Conservation (phyloP, 1,140 invertebrate species). For the Psilanteris sp. region DNA sequence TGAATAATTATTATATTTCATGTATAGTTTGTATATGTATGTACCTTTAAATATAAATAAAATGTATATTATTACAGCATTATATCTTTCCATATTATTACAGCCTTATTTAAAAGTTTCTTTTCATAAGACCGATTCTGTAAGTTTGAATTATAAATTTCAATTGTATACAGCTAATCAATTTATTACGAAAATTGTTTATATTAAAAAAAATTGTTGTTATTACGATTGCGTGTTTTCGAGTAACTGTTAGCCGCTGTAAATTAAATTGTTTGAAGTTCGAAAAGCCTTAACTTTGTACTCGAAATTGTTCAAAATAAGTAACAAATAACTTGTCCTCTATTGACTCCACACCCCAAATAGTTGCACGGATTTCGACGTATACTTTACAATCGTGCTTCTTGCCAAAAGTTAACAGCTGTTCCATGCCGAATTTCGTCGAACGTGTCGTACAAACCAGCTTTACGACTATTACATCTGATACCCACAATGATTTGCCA, state of each 20-base stretch:
- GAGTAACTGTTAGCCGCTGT: conserved; percentile 4
- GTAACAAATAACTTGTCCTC: conserved; percentile 47
- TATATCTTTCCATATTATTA: too few species aligned
- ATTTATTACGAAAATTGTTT: neutral
- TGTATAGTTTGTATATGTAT: too few species aligned
- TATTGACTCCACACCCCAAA: conserved; percentile 40
- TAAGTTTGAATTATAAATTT: too few species aligned
- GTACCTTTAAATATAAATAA: too few species aligned
- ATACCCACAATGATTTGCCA: conserved; percentile 38
- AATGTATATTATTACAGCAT: too few species aligned
- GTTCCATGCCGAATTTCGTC: conserved; percentile 55
- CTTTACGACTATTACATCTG: conserved; percentile 43
- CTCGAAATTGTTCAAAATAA: conserved; percentile 44
- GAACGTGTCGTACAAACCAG: conserved; percentile 43
- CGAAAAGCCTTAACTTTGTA: conserved; percentile 18
- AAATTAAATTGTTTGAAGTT: conserved; percentile 31
- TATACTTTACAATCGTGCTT: conserved; percentile 46
- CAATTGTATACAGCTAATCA: too few species aligned
- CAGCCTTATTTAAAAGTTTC: too few species aligned
- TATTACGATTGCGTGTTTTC: conserved; percentile 8
- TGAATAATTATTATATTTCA: too few species aligned
- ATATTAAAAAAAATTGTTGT: conserved; percentile 2
- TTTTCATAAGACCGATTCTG: too few species aligned
- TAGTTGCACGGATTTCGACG: conserved; percentile 39
- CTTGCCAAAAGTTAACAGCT: conserved; percentile 54